Evolutionary conservation across 2,888 invertebrate genomes (phyloP), one percentile per base, ranked within the genome.

Genomic region (Cylindroiulus punctatus): DNA sequence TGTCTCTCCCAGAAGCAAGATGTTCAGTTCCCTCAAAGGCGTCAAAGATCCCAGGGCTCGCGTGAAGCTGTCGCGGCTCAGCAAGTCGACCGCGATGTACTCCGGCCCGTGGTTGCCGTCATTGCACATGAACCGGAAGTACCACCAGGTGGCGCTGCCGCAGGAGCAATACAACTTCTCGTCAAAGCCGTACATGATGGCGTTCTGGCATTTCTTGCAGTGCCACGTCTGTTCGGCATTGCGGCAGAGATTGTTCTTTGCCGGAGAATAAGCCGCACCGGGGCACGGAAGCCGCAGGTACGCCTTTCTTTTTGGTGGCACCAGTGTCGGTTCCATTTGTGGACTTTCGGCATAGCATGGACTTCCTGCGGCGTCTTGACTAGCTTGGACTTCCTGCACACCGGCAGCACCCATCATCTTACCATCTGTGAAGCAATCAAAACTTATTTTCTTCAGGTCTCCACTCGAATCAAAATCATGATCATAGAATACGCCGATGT

Each of bases 1-100:
- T 5, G 87, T 86, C 26, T 85, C 81, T 0, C 87, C 87, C 17
- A 87, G n/a, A 4, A 87, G 22, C 1, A 87, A 36, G 2, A 87
- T 85, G 14, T 82, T 82, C 8, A 82, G 36, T n/a, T 40, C 82
- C 8, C 36, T 3, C 26, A 65, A 8, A 8, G 65, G 65, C 8
- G 7, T 22, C 26, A 65, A 26, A n/a, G 7, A 19, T 7, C 19
- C 19, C n/a, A 57, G n/a, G 7, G 19, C n/a, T 1, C 8, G 19
- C 7, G 19, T 57, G n/a, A 57, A 57, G 2, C 5, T 14, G 47
- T 12, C n/a, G 22, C 1, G 7, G 19, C 22, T 8, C n/a, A 36
- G 36, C 36, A 2, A 36, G 7, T n/a, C 7, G 0, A 10, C 22
- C 10, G 22, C 0, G 8, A 65, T 7, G 26, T 26, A 65, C 65